phyloP scores from a whole-genome alignment of 1,140 invertebrate species.

The Drosophila prosaltans region DNA sequence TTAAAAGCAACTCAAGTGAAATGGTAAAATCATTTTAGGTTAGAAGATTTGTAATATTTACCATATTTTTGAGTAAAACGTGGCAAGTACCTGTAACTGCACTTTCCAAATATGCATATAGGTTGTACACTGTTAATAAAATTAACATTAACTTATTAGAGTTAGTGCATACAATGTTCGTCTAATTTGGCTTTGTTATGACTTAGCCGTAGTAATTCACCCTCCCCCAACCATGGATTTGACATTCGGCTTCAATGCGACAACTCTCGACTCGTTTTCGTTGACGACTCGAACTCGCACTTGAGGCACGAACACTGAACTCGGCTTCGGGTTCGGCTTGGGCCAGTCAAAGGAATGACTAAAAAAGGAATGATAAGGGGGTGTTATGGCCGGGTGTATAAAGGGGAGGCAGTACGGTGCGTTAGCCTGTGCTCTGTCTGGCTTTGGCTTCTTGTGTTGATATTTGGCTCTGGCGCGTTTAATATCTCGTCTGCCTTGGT shows the following conservation, averaged over 20 bases:
- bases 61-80: too few relatives aligned
- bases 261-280: conserved; percentile 54
- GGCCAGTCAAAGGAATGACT: conserved; percentile 15
- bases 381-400: conserved; percentile 21
- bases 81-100: too few relatives aligned
- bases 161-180: background rate
- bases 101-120: too few relatives aligned
- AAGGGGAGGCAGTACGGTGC: conserved; percentile 17
- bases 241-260: conserved; percentile 35
- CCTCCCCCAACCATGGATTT: background rate
- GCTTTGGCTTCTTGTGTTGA: conserved; percentile 70
- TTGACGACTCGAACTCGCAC: conserved; percentile 39
- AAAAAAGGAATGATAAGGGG: conserved; percentile 13
- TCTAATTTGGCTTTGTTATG: background rate
- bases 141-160: background rate
- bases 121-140: background rate
- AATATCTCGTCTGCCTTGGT: conserved; percentile 75
- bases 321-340: conserved; percentile 26
- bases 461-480: conserved; percentile 73
- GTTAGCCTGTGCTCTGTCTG: conserved; percentile 19
- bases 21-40: too few relatives aligned
- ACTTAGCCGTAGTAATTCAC: background rate
- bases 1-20: too few relatives aligned
- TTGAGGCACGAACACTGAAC: conserved; percentile 26
- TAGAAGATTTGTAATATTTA: too few relatives aligned